Conservation (phyloP, 2,888 invertebrate species). For the Phyllotreta cruciferae region DNA sequence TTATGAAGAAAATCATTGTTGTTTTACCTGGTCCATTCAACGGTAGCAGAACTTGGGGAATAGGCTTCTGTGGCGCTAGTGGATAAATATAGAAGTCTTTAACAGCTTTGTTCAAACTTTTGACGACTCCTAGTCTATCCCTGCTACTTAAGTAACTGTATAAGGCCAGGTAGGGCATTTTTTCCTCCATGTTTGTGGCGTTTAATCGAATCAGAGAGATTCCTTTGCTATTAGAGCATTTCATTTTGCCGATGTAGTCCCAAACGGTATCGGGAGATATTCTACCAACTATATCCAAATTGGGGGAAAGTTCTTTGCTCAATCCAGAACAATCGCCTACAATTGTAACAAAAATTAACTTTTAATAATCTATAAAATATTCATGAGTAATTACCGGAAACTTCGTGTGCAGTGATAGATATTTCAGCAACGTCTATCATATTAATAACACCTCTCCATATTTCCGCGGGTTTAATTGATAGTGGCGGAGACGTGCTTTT, state of each 20-base stretch:
- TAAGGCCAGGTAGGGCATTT: constrained; percentile 82
- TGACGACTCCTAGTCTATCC: constrained; percentile 84
- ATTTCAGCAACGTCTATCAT: constrained; percentile 93
- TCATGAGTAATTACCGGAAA: constrained; percentile 58
- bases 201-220: constrained; percentile 83
- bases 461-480: constrained; percentile 48
- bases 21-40: constrained; percentile 72
- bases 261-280: constrained; percentile 90
- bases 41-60: constrained; percentile 74
- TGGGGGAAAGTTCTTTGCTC: constrained; percentile 76
- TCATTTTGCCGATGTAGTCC: constrained; percentile 93
- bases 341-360: constrained; percentile 43
- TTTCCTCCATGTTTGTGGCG: constrained; percentile 83
- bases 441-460: constrained; percentile 84
- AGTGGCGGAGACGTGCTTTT: constrained; percentile 46
- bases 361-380: too few relatives aligned
- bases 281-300: constrained; percentile 88
- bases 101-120: constrained; percentile 77
- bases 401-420: constrained; percentile 81
- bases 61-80: constrained; percentile 74
- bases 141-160: constrained; percentile 89
- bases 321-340: constrained; percentile 72
- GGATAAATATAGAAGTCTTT: constrained; percentile 96
- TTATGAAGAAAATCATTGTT: constrained; percentile 11
- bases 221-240: constrained; percentile 85